Base-by-base conservation (phyloP, 1,140 invertebrate species). In the Drosophila ananassae region DNA sequence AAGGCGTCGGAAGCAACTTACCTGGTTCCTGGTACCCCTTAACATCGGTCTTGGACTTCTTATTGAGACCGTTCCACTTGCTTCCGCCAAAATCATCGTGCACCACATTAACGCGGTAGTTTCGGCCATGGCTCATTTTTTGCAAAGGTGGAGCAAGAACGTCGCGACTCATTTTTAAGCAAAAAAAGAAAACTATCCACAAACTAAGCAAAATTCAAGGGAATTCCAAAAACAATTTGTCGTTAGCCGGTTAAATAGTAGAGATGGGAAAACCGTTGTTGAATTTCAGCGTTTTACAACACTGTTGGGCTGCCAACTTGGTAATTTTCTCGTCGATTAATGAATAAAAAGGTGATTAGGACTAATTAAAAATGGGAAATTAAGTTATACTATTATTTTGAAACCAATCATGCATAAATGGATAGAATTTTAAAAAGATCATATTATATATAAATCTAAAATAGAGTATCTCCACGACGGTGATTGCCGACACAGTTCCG, bases 71-170 rank as follows among this genome's bases (percentile, higher is more conserved):
- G 7, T 77, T 85, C 79, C 81, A 79, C 28, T 85, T 89, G 22
- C 34, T 55, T 37, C 80, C 76, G 2, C 87, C 87, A 3, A 91
- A 91, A 47, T 89, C 83, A 12, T 90, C 90, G 28, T 91, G 90
- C 2, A 91, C 77, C 0, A 79, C 25, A 54, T 91, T 91, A 2
- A 91, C 77, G 4, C 90, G 87, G 60, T 91, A 91, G 10, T 54
- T 73, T 17, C 90, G 87, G 17, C 82, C 78, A 2, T 73, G 64
- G 44, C 76, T 90, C 80, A 91, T 77, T 6, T 51, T 51, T 55
- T 78, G 69, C 3, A 79, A 28, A 17, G 85, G 72, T 4, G 90
- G 90, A 1, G 76, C 60, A 2, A 91, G 56, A 3, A 91, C 73
- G 60, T 83, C 79, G 1, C 90, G 90, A 41, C 90, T 91, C 90